Conservation (phyloP, 2,888 invertebrate genomes). For the Dione vanillae region DNA sequence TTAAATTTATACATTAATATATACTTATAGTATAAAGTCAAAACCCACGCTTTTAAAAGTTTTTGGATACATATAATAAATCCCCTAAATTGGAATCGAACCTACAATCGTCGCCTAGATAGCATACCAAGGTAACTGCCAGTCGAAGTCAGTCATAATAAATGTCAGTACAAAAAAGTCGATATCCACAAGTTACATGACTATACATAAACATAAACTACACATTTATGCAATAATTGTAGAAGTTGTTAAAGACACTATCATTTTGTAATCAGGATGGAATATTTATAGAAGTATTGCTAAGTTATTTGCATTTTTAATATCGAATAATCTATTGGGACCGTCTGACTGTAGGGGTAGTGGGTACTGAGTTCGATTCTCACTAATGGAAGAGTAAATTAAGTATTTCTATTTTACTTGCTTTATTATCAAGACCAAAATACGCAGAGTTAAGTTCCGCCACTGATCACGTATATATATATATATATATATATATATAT, state of each 20-base stretch:
- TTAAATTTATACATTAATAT: not conserved
- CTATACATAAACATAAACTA: not conserved
- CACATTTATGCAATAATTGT: not conserved
- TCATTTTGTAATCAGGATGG: not conserved
- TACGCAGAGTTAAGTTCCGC: not conserved
- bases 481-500: slow-evolving; percentile 1
- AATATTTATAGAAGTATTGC: not conserved
- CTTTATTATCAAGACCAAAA: not conserved
- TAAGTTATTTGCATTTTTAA: not conserved
- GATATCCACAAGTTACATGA: not conserved
- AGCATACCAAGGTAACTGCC: no score
- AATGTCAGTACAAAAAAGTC: not conserved
- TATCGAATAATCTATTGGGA: not conserved
- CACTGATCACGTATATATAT: no score
- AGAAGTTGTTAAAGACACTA: not conserved
- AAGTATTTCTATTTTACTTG: not conserved
- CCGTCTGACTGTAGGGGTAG: not conserved
- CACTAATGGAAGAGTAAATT: no score
- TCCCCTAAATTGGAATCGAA: no score
- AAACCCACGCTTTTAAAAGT: no score
- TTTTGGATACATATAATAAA: no score
- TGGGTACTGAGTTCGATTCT: no score
- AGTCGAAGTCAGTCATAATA: not conserved
- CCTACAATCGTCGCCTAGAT: no score
- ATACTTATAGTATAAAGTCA: no score